These are phyloP conservation scores for Narcine bancroftii DNA, from an alignment of 2,113 vertebrate genomes.

Conservation along the genomic window DNA sequence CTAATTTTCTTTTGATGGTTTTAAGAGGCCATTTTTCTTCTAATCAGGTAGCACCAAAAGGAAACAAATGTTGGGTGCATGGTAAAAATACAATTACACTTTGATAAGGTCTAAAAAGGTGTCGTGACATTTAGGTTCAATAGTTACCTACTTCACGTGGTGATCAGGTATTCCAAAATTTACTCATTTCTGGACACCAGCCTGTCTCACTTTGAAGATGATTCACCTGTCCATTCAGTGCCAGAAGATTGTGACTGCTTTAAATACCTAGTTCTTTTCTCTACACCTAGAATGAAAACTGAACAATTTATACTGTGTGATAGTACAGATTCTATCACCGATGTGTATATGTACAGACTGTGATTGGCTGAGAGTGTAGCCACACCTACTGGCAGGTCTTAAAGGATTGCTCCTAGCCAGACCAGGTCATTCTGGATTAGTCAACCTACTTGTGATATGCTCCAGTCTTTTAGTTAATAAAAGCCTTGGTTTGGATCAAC, in stretches of 20 bases:
- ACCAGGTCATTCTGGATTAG: too few relatives aligned
- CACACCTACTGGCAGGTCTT: too few relatives aligned
- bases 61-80: neutral
- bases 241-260: neutral
- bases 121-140: neutral
- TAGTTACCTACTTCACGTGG: neutral
- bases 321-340: too few relatives aligned
- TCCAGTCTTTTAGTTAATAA: too few relatives aligned
- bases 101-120: conserved; percentile 10
- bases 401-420: too few relatives aligned
- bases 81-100: conserved; percentile 14
- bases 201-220: neutral
- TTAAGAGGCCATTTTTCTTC: conserved; percentile 23
- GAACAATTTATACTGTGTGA: too few relatives aligned
- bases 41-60: neutral
- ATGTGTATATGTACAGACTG: too few relatives aligned
- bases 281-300: neutral
- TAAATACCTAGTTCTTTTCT: too few relatives aligned
- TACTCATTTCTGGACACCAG: neutral
- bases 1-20: conserved; percentile 18
- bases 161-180: neutral
- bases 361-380: too few relatives aligned
- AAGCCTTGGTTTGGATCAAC: too few relatives aligned
- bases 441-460: too few relatives aligned
- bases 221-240: conserved; percentile 4